A percentile compares a stretch with the other conserved stretches of the same genome.
phyloP scores from a whole-genome alignment of 2,113 vertebrate genomes.

The Macrotus californicus region DNA sequence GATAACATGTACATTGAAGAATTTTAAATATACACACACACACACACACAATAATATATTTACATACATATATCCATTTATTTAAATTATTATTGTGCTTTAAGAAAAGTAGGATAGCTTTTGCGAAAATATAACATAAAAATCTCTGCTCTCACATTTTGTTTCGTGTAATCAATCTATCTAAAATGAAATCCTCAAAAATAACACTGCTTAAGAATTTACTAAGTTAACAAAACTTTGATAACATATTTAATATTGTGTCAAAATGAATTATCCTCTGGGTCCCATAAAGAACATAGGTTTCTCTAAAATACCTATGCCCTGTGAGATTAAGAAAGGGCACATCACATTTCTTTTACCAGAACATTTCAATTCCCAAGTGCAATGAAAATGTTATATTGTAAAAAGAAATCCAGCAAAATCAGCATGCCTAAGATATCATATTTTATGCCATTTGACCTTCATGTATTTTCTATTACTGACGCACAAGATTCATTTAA shows the following conservation, averaged over 20 bases:
- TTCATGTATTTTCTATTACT: not conserved
- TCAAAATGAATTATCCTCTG: not conserved
- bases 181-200: not conserved
- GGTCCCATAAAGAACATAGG: not conserved
- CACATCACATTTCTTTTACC: not conserved
- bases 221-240: not conserved
- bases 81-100: not conserved
- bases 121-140: not conserved
- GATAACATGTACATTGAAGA: not conserved
- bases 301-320: not conserved
- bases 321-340: not conserved
- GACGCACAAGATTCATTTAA: not conserved
- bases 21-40: too few relatives aligned
- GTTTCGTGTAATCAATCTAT: not conserved
- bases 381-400: not conserved
- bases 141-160: not conserved
- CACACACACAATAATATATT: too few relatives aligned
- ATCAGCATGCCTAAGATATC: not conserved
- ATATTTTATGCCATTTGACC: not conserved
- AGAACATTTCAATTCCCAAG: not conserved
- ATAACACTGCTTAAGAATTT: not conserved
- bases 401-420: slow-evolving; percentile 27
- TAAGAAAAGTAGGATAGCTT: not conserved
- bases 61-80: not conserved
- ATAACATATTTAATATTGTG: not conserved